Evolutionary conservation across 1,140 invertebrate genomes (phyloP).

Genomic region (Drosophila miranda): DNA sequence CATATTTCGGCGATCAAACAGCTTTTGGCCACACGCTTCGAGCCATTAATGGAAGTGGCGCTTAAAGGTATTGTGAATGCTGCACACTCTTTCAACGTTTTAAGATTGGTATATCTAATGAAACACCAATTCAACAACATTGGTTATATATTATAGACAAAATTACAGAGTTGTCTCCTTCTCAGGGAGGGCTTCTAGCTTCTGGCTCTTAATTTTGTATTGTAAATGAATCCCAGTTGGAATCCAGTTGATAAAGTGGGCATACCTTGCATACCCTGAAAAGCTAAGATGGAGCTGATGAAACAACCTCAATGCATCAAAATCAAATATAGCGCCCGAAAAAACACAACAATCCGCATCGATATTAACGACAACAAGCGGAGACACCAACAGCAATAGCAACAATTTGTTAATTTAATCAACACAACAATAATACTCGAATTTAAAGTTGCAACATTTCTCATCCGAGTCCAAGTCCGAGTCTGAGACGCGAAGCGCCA

Average conservation of each 20-base stretch:
- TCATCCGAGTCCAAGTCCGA: neutral
- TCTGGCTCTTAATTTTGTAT: too few relatives aligned
- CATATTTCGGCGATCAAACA: conserved; percentile 42
- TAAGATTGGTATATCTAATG: neutral
- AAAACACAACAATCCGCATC: conserved; percentile 10
- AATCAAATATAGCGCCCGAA: conserved; percentile 16
- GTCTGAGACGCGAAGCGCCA: conserved; percentile 29
- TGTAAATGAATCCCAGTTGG: too few relatives aligned
- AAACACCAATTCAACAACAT: too few relatives aligned
- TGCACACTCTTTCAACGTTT: conserved; percentile 9
- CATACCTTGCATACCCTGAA: conserved; percentile 1
- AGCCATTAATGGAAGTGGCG: conserved; percentile 40
- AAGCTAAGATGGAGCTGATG: conserved; percentile 32
- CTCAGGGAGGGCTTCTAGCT: too few relatives aligned
- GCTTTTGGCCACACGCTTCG: conserved; percentile 37
- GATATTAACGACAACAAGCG: conserved; percentile 22
- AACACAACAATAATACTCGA: conserved; percentile 36
- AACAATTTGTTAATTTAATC: conserved; percentile 63
- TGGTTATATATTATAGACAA: too few relatives aligned
- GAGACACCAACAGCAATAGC: conserved; percentile 23
- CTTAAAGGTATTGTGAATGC: neutral
- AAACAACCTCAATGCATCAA: conserved; percentile 47
- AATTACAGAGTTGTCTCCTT: too few relatives aligned
- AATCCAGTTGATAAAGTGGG: too few relatives aligned
- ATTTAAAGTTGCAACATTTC: conserved; percentile 62